Percentiles rank a stretch among this genome's conserved stretches.
phyloP scores from a whole-genome alignment of 2,888 invertebrate species.

The Amphipyra tragopoginis region DNA sequence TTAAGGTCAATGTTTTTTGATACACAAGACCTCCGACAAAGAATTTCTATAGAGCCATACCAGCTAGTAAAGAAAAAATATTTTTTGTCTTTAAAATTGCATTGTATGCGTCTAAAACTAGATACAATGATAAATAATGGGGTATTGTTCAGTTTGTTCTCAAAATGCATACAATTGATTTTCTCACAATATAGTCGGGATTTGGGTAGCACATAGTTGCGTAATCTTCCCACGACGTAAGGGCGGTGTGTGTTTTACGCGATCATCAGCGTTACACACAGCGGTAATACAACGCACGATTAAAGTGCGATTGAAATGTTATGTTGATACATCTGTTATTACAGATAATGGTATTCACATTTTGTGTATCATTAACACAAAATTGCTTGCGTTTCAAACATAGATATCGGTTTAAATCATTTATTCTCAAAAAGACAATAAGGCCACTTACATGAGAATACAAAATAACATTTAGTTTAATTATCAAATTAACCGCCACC shows the following conservation, averaged over 20 bases:
- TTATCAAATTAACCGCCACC: too few species aligned
- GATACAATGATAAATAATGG: constrained; percentile 29
- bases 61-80: not conserved
- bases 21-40: not conserved
- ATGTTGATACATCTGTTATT: constrained; percentile 10
- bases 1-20: not conserved
- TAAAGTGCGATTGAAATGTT: constrained; percentile 20
- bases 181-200: constrained; percentile 18
- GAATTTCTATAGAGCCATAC: not conserved
- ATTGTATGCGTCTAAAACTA: constrained; percentile 12
- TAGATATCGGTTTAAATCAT: too few species aligned
- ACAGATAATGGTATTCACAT: constrained; percentile 16
- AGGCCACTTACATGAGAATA: too few species aligned
- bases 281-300: not conserved
- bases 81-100: constrained; percentile 3
- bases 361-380: constrained; percentile 25
- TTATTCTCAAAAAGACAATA: too few species aligned
- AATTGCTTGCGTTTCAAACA: constrained; percentile 26
- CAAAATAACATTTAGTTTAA: too few species aligned
- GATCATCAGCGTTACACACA: constrained; percentile 1
- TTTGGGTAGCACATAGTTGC: constrained; percentile 12
- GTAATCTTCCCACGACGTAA: constrained; percentile 43
- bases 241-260: constrained; percentile 18
- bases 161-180: constrained; percentile 46
- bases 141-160: constrained; percentile 45